Evolutionary conservation across 2,797 vertebrate genomes (phyloP), one percentile per base, ranked within the genome.

Genomic region (Pteropus rufus): DNA sequence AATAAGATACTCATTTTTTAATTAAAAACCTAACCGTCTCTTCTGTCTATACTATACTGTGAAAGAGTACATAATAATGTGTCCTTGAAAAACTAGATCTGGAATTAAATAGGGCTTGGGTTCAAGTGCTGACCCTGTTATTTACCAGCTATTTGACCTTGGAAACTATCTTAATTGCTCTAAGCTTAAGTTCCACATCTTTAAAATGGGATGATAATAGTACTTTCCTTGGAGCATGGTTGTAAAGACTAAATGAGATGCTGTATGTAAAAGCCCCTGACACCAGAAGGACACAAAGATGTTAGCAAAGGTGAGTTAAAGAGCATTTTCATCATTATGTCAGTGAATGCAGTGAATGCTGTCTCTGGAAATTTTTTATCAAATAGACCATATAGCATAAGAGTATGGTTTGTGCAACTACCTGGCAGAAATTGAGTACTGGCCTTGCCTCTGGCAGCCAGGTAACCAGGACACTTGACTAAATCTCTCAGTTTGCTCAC

Each of bases 1-100:
- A 90, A 52, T 3, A 76, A 79, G 73, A 39, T 67, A 62, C 2
- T 96, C 15, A 39, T 44, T 41, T 95, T 88, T 86, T 52, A 56
- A 84, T 56, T 73, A 15, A 56, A 85, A 70, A 16, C 16, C 16
- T 8, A 81, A 16, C 9, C 23, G 41, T 88, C 60, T 64, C 39
- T 69, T 91, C 10, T 83, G 89, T 67, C n/a, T 65, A 11, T 5
- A 18, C 12, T 79, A 3, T 19, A 34, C 2, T 46, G 7, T 77
- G 10, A 69, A 82, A 81, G n/a, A 75, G 23, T 16, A 62, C 41
- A 70, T 34, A 58, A 49, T 65, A 79, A 77, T 4, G 3, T 24
- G n/a, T 18, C 0, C n/a, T 62, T 44, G n/a, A 67, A 41, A 83
- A 90, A 60, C 36, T 36, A 52, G 18, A 80, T 82, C 62, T 82